phyloP scores from a whole-genome alignment of 2,113 vertebrate genomes.

The Hydrolagus affinis region DNA sequence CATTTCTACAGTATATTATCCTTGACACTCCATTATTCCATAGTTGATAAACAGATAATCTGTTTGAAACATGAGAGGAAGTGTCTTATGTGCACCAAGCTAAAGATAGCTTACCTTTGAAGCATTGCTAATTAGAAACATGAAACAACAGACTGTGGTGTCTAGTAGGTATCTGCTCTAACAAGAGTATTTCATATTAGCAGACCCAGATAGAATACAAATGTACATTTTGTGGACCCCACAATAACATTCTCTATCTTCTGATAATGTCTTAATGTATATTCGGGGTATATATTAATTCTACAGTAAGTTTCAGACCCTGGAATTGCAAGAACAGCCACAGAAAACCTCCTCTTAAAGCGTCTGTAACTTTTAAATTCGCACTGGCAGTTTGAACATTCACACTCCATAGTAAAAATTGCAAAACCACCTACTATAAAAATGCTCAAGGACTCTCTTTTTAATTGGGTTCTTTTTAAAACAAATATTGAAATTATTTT shows the following conservation, averaged over 20 bases:
- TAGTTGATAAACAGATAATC: neutral
- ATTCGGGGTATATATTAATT: neutral
- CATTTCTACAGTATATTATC: neutral
- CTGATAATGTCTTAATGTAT: neutral
- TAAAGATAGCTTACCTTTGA: neutral
- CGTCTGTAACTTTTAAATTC: neutral
- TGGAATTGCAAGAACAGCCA: neutral
- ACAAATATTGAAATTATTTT: neutral
- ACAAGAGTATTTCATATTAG: neutral
- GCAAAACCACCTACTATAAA: neutral
- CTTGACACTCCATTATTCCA: neutral
- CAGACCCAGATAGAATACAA: neutral
- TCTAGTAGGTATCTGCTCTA: neutral
- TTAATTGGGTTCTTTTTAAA: slow-evolving; percentile 1
- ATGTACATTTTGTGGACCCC: slow-evolving; percentile 4
- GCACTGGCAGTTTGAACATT: neutral
- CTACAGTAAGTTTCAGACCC: neutral
- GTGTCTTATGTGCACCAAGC: neutral
- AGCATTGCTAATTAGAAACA: slow-evolving; percentile 3
- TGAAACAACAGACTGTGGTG: neutral
- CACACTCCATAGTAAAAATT: neutral
- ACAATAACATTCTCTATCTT: neutral
- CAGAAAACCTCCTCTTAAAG: neutral
- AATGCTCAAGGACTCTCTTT: neutral
- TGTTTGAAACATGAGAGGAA: neutral